phyloP scores from a whole-genome alignment of 1,140 invertebrate species.

The Calephelis nemesis region DNA sequence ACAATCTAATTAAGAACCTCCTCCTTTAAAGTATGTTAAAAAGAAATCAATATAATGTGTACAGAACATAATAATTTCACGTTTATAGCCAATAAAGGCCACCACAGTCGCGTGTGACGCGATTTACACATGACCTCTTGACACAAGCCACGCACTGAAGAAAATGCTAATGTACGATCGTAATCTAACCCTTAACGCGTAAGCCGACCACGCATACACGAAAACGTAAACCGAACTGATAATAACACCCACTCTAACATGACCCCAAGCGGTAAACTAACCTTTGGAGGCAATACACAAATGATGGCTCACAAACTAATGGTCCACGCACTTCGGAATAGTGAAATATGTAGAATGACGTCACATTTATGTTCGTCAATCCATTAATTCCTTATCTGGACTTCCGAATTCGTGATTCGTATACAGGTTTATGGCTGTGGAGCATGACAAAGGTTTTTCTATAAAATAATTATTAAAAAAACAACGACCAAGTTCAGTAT shows the following conservation, averaged over 20 bases:
- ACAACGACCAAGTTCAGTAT: not conserved
- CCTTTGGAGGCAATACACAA: not conserved
- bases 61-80: conserved; percentile 19
- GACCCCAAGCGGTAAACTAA: conserved; percentile 27
- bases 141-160: conserved; percentile 40
- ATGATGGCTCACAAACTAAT: conserved; percentile 33
- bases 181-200: conserved; percentile 63
- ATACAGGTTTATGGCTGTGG: conserved; percentile 56
- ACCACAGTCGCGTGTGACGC: conserved; percentile 48
- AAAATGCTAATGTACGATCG: conserved; percentile 70
- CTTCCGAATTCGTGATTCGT: conserved; percentile 71
- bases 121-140: conserved; percentile 69
- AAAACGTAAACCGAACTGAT: conserved; percentile 73
- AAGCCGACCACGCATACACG: conserved; percentile 64
- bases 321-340: conserved; percentile 51
- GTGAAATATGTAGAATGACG: conserved; percentile 76
- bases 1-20: no score
- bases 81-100: conserved; percentile 31
- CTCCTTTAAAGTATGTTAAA: not conserved
- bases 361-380: conserved; percentile 78
- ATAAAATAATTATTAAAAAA: conserved; percentile 17
- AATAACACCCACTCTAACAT: conserved; percentile 40
- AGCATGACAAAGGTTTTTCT: conserved; percentile 41
- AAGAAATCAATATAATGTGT: conserved; percentile 4
- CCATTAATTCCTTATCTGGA: conserved; percentile 76